Conservation (phyloP, 1,140 invertebrate species). For the Sycobia sp. region DNA sequence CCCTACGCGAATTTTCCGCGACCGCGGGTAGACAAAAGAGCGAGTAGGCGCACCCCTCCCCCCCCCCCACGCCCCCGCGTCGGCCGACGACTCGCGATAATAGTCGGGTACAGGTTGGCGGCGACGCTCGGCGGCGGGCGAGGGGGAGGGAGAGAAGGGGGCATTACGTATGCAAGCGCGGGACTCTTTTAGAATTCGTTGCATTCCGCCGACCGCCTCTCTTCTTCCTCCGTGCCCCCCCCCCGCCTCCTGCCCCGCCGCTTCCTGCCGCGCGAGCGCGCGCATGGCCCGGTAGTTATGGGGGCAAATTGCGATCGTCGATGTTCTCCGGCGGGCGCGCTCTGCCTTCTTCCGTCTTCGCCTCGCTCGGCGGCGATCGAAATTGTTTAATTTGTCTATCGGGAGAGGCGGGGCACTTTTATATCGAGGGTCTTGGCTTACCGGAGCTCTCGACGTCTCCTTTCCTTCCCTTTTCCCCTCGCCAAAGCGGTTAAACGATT, state of each 20-base stretch:
- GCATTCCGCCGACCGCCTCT: conserved; percentile 46
- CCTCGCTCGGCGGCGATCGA: too few species aligned
- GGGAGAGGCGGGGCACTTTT: neutral
- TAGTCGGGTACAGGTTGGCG: too few species aligned
- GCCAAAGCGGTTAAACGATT: too few species aligned
- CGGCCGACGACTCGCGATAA: too few species aligned
- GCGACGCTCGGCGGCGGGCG: too few species aligned
- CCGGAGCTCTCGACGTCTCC: neutral
- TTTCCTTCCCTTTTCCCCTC: neutral
- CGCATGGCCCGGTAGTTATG: too few species aligned
- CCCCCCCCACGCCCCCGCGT: too few species aligned
- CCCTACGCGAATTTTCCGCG: too few species aligned
- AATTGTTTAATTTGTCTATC: conserved; percentile 23
- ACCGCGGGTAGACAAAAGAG: too few species aligned
- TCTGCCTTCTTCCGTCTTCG: neutral
- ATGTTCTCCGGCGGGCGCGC: neutral
- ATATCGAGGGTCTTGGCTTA: neutral
- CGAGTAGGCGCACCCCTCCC: too few species aligned
- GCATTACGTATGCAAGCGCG: conserved; percentile 61
- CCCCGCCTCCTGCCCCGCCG: neutral
- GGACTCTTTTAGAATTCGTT: conserved; percentile 59
- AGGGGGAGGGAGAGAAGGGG: too few species aligned
- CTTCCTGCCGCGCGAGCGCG: neutral
- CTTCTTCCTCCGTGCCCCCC: neutral
- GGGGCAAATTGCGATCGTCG: conserved; percentile 12